Base-by-base conservation (phyloP, 2,113 vertebrate genomes). In the Pterocles gutturalis region DNA sequence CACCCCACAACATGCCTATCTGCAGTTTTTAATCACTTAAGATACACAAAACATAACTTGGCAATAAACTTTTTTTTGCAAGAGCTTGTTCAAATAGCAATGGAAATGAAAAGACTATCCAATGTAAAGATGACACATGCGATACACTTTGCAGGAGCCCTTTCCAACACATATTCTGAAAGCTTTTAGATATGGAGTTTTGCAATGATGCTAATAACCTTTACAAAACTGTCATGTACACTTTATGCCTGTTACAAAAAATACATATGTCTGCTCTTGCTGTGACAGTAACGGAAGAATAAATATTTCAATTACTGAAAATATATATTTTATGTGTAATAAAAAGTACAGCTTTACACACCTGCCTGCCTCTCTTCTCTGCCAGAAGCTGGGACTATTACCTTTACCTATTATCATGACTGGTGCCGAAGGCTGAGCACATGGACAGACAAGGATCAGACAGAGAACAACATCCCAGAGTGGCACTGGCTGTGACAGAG, bases 401-500 rank as follows among this genome's bases (percentile, higher is more conserved):
- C 1, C 41, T 41, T 41, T 41, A 41, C 13, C 41, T 41, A 41
- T 41, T 41, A 41, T 1, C 29, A n/a, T 1, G 10, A 3, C 17
- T 20, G 19, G 22, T 38, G 38, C 61, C 12, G 9, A 54, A 73
- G 45, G 57, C 55, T 49, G 69, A 76, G 71, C 51, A 75, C 15
- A 41, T 1, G 13, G 33, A 34, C 51, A 55, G 53, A n/a, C n/a
- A 45, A 53, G 57, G 53, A 67, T 19, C 34, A 36, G 13, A 26
- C 36, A 5, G 7, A 34, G 20, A 54, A 31, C 12, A 72, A 55
- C 13, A 53, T 58, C 36, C 22, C n/a, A 53, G 21, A 21, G 19
- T 6, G 14, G 41, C 0, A 0, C 45, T 51, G 64, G 19, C 14
- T 48, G 43, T 1, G 4, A 31, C 14, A 33, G 46, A 64, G 24